Evolutionary conservation across 2,888 invertebrate species (phyloP), one percentile per base, ranked within the genome.

Genomic region (Arctia plantaginis): DNA sequence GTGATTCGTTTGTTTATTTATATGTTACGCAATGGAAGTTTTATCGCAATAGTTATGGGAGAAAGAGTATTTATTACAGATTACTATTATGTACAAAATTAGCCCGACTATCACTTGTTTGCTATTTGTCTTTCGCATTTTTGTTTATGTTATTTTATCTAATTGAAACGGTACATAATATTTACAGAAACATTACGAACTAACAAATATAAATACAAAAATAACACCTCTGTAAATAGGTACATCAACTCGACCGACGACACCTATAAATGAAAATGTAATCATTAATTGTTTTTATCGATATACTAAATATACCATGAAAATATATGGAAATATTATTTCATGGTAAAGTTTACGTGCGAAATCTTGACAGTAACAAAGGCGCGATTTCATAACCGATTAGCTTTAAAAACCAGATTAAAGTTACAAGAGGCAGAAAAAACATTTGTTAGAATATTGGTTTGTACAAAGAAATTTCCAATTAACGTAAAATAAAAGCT

Each of bases 11-110:
- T 55, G n/a, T 55, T 55, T 55, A 55, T n/a, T 51, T n/a, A 55
- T n/a, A n/a, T 55, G n/a, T 55, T 55, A 55, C 51, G n/a, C 51
- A 55, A 55, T 55, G 51, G 51, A 55, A 55, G 51, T 55, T 55
- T 55, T 55, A 55, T 55, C 23, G 7, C 3, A n/a, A 0, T 23
- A 20, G 20, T 23, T 7, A 55, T 2, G 10, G n/a, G 51, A 55
- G 51, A 55, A 23, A 55, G 51, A 0, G 12, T 55, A n/a, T 55
- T n/a, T 23, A 23, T 7, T n/a, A 55, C 51, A 55, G 51, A n/a
- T 55, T 55, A n/a, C 51, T 3, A n/a, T 10, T 55, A n/a, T 12
- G 10, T 55, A 55, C n/a, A 0, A n/a, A 10, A 55, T 55, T n/a
- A n/a, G 51, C 0, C 7, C 23, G 23, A 23, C 23, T 55, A 12